Evolutionary conservation across 2,113 vertebrate genomes (phyloP).

Genomic region (Saimiri boliviensis): DNA sequence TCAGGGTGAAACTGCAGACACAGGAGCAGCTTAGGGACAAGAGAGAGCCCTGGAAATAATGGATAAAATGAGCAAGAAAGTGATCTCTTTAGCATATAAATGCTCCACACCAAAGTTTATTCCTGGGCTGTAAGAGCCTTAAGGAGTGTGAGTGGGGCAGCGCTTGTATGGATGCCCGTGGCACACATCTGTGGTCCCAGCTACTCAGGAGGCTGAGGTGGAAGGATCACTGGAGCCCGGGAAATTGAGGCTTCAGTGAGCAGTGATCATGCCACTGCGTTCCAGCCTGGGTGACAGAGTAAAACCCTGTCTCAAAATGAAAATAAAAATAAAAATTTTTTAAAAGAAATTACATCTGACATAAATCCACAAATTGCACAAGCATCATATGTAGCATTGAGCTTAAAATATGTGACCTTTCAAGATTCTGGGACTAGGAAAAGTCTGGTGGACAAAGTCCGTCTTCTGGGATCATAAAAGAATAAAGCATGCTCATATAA

Average conservation of each 20-base stretch:
- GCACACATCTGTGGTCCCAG: too few relatives aligned
- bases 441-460: not conserved
- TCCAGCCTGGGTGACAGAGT: not conserved
- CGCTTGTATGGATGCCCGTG: too few relatives aligned
- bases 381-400: not conserved
- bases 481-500: not conserved
- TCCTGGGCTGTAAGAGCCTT: too few relatives aligned
- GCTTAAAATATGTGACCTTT: not conserved
- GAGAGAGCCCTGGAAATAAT: too few relatives aligned
- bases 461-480: not conserved
- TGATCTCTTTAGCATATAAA: too few relatives aligned
- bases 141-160: too few relatives aligned
- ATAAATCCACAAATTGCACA: not conserved
- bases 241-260: not conserved
- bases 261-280: not conserved
- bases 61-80: too few relatives aligned
- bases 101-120: too few relatives aligned
- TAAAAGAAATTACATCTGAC: not conserved
- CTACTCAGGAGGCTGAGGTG: too few relatives aligned
- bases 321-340: not conserved
- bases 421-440: not conserved
- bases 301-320: not conserved
- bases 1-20: too few relatives aligned
- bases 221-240: too few relatives aligned
- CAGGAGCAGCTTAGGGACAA: too few relatives aligned